Evolutionary conservation across 2,797 vertebrate species (phyloP).

Genomic region (Onychomys torridus): DNA sequence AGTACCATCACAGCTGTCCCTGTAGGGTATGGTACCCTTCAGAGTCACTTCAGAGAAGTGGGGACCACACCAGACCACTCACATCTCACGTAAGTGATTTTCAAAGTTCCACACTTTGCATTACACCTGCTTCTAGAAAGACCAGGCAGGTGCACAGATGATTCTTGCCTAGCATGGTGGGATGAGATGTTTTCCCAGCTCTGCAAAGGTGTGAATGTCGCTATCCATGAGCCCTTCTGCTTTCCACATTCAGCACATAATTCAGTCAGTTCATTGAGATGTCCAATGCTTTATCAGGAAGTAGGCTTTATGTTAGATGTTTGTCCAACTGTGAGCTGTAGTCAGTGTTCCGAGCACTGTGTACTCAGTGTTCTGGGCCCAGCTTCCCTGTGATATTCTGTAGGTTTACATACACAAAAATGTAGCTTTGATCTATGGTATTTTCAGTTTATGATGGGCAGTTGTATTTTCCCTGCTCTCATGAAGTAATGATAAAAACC

Average conservation of each 20-base stretch:
- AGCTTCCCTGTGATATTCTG: neutral
- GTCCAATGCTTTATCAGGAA: neutral
- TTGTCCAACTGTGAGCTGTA: neutral
- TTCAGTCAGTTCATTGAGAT: neutral
- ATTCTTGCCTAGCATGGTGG: neutral
- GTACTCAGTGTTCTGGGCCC: neutral
- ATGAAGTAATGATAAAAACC: neutral
- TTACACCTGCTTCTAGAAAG: neutral
- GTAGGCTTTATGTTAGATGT: neutral
- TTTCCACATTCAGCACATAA: neutral
- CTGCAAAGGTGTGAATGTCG: too few species aligned
- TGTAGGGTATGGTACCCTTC: rapidly evolving
- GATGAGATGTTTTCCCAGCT: neutral
- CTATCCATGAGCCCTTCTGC: neutral
- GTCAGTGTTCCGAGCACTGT: neutral
- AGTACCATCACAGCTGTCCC: neutral
- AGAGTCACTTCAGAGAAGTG: neutral
- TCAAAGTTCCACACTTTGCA: neutral
- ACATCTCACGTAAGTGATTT: neutral
- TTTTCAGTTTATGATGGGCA: neutral
- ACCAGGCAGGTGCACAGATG: neutral
- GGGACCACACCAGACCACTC: neutral
- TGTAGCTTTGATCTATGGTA: neutral
- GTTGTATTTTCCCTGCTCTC: neutral
- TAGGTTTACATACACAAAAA: neutral